Evolutionary conservation across 1,140 invertebrate species (phyloP).

Genomic region (Anoplolepis gracilipes): DNA sequence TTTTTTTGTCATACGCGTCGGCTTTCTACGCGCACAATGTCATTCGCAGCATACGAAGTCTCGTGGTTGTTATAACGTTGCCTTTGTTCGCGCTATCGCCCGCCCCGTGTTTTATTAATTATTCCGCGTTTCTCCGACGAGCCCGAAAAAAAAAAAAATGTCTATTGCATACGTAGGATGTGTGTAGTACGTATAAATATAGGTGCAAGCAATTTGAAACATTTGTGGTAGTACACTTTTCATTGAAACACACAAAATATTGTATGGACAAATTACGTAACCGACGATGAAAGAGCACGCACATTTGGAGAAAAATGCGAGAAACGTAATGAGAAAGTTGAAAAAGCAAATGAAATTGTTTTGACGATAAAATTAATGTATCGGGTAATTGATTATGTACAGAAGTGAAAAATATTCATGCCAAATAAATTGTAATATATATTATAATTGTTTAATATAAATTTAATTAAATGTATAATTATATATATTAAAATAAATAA

Average conservation of each 20-base stretch:
- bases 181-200: background rate
- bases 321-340: background rate
- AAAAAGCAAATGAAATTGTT: background rate
- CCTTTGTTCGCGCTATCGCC: constrained; percentile 53
- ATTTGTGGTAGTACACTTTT: constrained; percentile 29
- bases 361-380: background rate
- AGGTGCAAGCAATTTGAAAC: constrained; percentile 6
- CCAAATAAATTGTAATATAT: no score
- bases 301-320: background rate
- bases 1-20: constrained; percentile 25
- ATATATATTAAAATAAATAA: no score
- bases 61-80: constrained; percentile 51
- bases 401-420: background rate
- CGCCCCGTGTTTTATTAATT: constrained; percentile 51
- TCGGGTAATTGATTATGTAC: background rate
- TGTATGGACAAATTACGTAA: background rate
- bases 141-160: constrained; percentile 30
- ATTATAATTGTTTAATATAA: no score
- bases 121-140: constrained; percentile 31
- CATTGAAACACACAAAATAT: constrained; percentile 9
- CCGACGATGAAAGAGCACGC: background rate
- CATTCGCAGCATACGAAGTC: constrained; percentile 33
- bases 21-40: constrained; percentile 52
- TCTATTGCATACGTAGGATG: background rate
- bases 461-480: no score